Percentiles rank a stretch among this genome's conserved stretches.
phyloP scores from a whole-genome alignment of 2,888 invertebrate genomes.

The Ceratothoa steindachneri region DNA sequence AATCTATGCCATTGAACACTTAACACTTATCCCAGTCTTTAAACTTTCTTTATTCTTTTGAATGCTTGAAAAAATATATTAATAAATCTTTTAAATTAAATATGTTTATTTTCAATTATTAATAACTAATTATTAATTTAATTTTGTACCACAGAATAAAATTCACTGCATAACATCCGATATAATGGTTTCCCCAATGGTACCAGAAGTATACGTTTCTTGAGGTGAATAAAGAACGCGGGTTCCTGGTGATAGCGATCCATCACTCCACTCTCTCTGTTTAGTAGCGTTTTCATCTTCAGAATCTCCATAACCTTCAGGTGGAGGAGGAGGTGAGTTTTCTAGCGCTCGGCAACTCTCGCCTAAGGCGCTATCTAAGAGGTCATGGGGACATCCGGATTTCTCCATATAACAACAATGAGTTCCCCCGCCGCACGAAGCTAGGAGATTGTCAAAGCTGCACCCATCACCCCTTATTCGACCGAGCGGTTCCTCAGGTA shows the following conservation, averaged over 20 bases:
- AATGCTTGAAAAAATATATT: too few species aligned
- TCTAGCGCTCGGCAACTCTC: conserved; percentile 36
- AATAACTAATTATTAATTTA: too few species aligned
- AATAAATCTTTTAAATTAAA: too few species aligned
- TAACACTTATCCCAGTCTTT: too few species aligned
- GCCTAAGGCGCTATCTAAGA: conserved; percentile 38
- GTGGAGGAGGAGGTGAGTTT: conserved; percentile 29
- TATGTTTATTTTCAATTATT: too few species aligned
- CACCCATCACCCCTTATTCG: conserved; percentile 43
- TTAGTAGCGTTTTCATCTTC: conserved; percentile 26
- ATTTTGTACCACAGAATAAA: too few species aligned
- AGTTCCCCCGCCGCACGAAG: conserved; percentile 33
- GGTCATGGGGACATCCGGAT: background rate
- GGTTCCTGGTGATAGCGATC: conserved; percentile 37
- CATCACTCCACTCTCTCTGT: conserved; percentile 31
- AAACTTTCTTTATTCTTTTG: too few species aligned
- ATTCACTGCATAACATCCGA: too few species aligned
- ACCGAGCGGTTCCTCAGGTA: conserved; percentile 19
- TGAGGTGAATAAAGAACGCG: conserved; percentile 43
- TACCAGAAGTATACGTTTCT: conserved; percentile 24
- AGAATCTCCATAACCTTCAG: conserved; percentile 39
- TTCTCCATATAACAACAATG: conserved; percentile 38
- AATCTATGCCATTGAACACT: too few species aligned
- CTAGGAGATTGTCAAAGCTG: conserved; percentile 42
- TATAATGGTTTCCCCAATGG: background rate